A percentile compares a stretch with the other conserved stretches of the same genome.
These are phyloP conservation scores for Tigriopus californicus DNA, from an alignment of 2,888 invertebrate genomes.

Conservation along the genomic window DNA sequence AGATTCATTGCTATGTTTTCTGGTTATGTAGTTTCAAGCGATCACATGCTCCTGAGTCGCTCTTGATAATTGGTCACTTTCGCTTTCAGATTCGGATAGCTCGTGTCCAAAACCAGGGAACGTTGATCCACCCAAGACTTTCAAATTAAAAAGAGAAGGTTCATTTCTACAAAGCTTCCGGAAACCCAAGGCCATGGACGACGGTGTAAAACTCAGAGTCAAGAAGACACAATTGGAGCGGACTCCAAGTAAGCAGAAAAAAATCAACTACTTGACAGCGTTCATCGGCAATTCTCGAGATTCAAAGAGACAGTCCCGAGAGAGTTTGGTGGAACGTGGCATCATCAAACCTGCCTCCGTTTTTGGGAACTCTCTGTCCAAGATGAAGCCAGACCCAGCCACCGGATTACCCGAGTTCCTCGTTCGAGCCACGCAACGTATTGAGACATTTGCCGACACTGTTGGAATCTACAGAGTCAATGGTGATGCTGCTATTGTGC, in stretches of 20 bases:
- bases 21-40: no score
- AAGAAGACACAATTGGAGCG: background rate
- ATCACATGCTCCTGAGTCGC: no score
- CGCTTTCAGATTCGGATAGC: background rate
- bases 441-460: background rate
- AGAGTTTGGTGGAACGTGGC: background rate
- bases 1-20: no score
- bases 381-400: background rate
- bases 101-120: no score
- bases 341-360: conserved; percentile 1
- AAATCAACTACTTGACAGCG: no score
- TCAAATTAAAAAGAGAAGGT: no score
- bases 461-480: conserved; percentile 4
- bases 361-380: conserved; percentile 3
- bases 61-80: background rate
- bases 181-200: background rate
- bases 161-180: background rate
- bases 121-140: no score
- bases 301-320: background rate
- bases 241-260: background rate
- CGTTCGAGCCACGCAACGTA: background rate
- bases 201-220: background rate
- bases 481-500: background rate
- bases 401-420: conserved; percentile 8
- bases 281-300: background rate